phyloP scores from a whole-genome alignment of 2,113 vertebrate genomes.

The Odobenus rosmarus region DNA sequence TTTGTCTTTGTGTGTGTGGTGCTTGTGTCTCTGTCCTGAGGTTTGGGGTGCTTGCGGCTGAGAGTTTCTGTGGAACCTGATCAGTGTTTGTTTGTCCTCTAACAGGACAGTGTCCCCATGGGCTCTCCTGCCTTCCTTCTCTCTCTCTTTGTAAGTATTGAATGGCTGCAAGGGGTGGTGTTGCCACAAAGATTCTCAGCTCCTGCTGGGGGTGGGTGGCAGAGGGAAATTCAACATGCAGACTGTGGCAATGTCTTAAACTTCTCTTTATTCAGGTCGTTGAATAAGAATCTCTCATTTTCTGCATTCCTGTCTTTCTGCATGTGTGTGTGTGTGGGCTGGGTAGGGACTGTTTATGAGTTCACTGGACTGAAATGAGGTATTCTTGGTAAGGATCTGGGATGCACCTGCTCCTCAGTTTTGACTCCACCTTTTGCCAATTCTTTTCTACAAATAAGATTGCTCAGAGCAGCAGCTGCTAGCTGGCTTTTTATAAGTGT shows the following conservation, averaged over 20 bases:
- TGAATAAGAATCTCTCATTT: constrained; percentile 70
- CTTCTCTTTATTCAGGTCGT: constrained; percentile 66
- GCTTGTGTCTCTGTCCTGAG: constrained; percentile 82
- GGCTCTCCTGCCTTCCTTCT: constrained; percentile 99
- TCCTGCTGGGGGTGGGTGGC: constrained; percentile 71
- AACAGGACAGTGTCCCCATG: constrained; percentile 99
- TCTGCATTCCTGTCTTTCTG: constrained; percentile 71
- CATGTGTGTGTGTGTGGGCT: constrained; percentile 45
- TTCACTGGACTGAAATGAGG: constrained; percentile 27
- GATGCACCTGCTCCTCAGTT: constrained; percentile 54
- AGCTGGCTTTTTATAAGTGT: constrained; percentile 22
- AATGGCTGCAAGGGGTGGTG: constrained; percentile 85
- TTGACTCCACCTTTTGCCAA: constrained; percentile 61
- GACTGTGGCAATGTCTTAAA: constrained; percentile 72
- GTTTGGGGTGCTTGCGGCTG: constrained; percentile 83
- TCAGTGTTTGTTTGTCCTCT: constrained; percentile 96
- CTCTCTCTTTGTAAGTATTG: constrained; percentile 99
- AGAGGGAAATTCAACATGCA: constrained; percentile 67
- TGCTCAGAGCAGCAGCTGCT: constrained; percentile 24
- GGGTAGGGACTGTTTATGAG: constrained; percentile 49
- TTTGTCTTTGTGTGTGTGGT: constrained; percentile 83
- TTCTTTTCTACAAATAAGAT: constrained; percentile 60
- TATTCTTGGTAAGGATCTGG: constrained; percentile 62
- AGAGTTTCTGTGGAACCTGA: constrained; percentile 85
- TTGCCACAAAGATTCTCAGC: constrained; percentile 73